phyloP scores from a whole-genome alignment of 2,113 vertebrate species.

The Bubo scandiacus region DNA sequence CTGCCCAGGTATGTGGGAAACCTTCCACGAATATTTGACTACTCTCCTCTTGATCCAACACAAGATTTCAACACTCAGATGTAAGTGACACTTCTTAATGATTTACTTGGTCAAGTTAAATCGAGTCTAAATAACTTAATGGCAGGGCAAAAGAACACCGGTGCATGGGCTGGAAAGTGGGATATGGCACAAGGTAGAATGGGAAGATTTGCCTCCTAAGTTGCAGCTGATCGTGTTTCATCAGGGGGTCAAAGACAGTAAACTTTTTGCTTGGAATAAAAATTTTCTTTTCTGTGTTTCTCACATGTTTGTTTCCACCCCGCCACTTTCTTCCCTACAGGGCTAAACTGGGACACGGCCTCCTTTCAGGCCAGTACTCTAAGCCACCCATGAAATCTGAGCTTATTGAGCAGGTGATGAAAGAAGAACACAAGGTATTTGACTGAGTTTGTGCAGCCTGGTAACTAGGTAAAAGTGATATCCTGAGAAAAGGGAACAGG shows the following conservation, averaged over 20 bases:
- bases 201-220: background rate
- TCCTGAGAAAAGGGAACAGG: slow-evolving; percentile 28
- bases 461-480: slow-evolving; percentile 58
- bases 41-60: slow-evolving; percentile 94
- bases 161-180: background rate
- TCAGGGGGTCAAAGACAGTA: background rate
- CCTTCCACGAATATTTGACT: slow-evolving; percentile 97
- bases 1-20: slow-evolving; percentile 91
- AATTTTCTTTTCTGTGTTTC: background rate
- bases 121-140: background rate
- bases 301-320: background rate
- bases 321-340: slow-evolving; percentile 68
- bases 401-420: slow-evolving; percentile 99
- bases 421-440: slow-evolving; percentile 98
- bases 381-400: slow-evolving; percentile 97
- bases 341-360: slow-evolving; percentile 95
- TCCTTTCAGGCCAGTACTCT: slow-evolving; percentile 95
- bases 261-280: background rate
- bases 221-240: background rate
- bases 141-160: background rate
- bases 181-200: background rate
- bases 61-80: slow-evolving; percentile 98
- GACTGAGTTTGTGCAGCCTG: slow-evolving; percentile 70
- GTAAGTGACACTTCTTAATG: slow-evolving; percentile 77
- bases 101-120: background rate